Percentiles rank a stretch among this genome's conserved stretches.
These are phyloP conservation scores for Bactericera cockerelli DNA, from an alignment of 1,140 invertebrate species.

Conservation along the genomic window DNA sequence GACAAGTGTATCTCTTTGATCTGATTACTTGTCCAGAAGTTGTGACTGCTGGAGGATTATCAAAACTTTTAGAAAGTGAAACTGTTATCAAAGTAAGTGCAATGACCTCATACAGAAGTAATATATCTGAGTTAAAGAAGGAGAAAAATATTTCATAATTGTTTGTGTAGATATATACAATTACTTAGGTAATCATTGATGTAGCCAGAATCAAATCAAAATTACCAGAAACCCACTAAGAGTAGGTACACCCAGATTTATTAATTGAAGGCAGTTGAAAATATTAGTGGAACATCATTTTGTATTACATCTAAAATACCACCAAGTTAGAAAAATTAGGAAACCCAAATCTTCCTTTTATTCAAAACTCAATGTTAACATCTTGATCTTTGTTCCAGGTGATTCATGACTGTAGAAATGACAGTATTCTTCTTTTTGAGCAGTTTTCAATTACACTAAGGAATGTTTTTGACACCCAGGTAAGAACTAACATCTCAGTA, in stretches of 20 bases:
- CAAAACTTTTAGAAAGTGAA: slow-evolving; percentile 61
- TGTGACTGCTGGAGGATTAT: slow-evolving; percentile 57
- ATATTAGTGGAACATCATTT: no score
- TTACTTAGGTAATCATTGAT: slow-evolving; percentile 4
- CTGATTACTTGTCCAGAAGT: slow-evolving; percentile 69
- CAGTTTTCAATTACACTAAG: slow-evolving; percentile 74
- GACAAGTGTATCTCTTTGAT: slow-evolving; percentile 76
- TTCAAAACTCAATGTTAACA: no score
- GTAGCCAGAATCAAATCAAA: not conserved
- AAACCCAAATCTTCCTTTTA: no score
- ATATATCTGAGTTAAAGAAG: slow-evolving; percentile 4
- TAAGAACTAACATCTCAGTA: no score
- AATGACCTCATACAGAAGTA: not conserved
- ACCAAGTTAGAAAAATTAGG: no score
- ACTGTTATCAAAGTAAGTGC: slow-evolving; percentile 66
- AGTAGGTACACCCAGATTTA: no score
- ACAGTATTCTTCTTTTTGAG: slow-evolving; percentile 72
- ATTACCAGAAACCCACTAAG: no score
- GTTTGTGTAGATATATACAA: slow-evolving; percentile 3
- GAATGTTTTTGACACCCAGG: slow-evolving; percentile 92
- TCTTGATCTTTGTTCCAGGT: slow-evolving; percentile 39
- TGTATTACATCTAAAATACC: no score
- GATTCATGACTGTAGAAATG: slow-evolving; percentile 86
- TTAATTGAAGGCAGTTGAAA: no score
- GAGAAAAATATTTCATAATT: not conserved